Evolutionary conservation across 1,140 invertebrate genomes (phyloP), one percentile per base, ranked within the genome.

Genomic region (Penaeus japonicus): DNA sequence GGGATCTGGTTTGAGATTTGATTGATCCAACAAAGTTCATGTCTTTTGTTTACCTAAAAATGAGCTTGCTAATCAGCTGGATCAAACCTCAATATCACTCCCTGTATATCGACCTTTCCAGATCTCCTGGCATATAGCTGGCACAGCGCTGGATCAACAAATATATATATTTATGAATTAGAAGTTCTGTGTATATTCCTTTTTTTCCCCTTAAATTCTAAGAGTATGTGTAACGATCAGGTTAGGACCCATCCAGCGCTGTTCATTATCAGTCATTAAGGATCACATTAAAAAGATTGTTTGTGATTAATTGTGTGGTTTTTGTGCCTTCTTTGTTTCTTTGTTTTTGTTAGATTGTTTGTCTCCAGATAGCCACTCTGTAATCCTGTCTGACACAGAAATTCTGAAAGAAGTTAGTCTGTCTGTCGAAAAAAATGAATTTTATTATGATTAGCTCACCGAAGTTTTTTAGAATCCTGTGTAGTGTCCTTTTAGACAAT

Each of bases 321-420:
- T 87, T 88, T 75, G 87, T 88, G 87, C 87, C 87, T 88, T 88
- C 80, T 81, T 88, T 88, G 87, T 88, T 88, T 88, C 87, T 84
- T 88, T 88, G 87, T 84, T 88, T 84, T 77, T 88, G 87, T 83
- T 88, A 55, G 86, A 75, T 88, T 78, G 87, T 88, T 82, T 79
- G 53, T 55, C 80, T n/a, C 30, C 47, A 53, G 27, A n/a, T 30
- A 75, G 65, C 80, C 87, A 83, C 80, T 80, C 80, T 59, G 70
- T 78, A 57, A 77, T 88, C 87, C 80, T 84, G 32, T 88, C 81
- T 57, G 80, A 84, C 80, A 57, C 32, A 35, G 80, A 87, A 84
- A 78, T 35, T 35, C 55, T 32, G 62, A 83, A 57, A 15, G 32
- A 79, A 86, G 53, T 79, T 47, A 75, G 39, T 24, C 27, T 82